Conservation (phyloP, 1,140 invertebrate genomes). For the Procambarus virginalis region DNA sequence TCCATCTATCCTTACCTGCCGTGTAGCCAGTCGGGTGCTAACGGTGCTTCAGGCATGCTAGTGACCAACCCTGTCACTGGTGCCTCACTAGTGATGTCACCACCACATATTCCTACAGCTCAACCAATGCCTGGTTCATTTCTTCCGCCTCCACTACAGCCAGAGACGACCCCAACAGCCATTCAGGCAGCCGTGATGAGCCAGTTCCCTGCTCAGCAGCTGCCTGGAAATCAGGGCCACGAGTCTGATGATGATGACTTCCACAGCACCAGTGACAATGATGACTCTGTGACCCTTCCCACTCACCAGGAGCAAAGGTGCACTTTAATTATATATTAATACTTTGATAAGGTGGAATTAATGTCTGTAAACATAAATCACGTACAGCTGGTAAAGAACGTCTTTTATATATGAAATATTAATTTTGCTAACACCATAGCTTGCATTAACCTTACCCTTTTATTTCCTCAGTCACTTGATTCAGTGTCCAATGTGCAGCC, state of each 20-base stretch:
- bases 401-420: neutral
- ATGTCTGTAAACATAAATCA: too few relatives aligned
- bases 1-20: neutral
- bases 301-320: neutral
- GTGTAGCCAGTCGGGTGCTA: neutral
- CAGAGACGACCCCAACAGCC: constrained; percentile 45
- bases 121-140: neutral
- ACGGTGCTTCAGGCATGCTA: neutral
- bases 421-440: neutral
- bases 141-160: constrained; percentile 53
- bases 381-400: neutral
- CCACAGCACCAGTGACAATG: constrained; percentile 51
- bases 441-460: neutral
- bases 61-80: neutral
- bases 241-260: constrained; percentile 51
- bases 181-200: constrained; percentile 51
- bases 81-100: neutral
- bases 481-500: constrained; percentile 42
- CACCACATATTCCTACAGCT: neutral
- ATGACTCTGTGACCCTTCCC: constrained; percentile 2
- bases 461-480: neutral
- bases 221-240: neutral
- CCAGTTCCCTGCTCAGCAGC: constrained; percentile 10
- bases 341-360: too few relatives aligned
- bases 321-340: too few relatives aligned